A percentile compares a stretch with the other conserved stretches of the same genome.
Conservation (phyloP, 2,113 vertebrate species). For the Cinclus cinclus region DNA sequence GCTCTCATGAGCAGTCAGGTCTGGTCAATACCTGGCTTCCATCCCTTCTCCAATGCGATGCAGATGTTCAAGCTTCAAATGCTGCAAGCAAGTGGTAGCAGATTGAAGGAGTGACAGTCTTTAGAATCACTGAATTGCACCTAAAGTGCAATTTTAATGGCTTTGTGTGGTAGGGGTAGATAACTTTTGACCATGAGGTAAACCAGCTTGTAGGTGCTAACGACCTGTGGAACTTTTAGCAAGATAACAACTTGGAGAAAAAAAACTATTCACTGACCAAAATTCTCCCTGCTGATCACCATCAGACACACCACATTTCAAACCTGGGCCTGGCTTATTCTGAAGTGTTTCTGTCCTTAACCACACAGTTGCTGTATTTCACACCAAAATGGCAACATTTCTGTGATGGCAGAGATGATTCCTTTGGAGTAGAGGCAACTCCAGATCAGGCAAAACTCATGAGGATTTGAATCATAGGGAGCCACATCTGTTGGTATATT, state of each 20-base stretch:
- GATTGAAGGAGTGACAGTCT: neutral
- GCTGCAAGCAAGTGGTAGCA: neutral
- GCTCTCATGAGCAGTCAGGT: neutral
- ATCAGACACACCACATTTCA: neutral
- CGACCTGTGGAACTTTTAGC: neutral
- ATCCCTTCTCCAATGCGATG: neutral
- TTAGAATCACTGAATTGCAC: neutral
- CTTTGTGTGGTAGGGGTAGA: neutral
- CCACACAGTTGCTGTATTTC: neutral
- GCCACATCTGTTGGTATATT: constrained; percentile 15
- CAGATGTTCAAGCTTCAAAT: neutral
- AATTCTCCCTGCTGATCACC: neutral
- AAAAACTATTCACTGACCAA: neutral
- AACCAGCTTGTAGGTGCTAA: neutral
- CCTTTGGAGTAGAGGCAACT: neutral
- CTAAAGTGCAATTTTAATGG: neutral
- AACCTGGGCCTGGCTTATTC: neutral
- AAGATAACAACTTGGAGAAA: neutral
- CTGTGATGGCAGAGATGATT: neutral
- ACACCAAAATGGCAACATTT: neutral
- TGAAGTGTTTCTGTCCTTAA: neutral
- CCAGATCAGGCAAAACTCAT: neutral
- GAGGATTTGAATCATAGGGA: constrained; percentile 6
- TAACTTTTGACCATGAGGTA: neutral
- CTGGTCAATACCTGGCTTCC: neutral